Conservation (phyloP, 2,113 vertebrate species). For the Corapipo altera region DNA sequence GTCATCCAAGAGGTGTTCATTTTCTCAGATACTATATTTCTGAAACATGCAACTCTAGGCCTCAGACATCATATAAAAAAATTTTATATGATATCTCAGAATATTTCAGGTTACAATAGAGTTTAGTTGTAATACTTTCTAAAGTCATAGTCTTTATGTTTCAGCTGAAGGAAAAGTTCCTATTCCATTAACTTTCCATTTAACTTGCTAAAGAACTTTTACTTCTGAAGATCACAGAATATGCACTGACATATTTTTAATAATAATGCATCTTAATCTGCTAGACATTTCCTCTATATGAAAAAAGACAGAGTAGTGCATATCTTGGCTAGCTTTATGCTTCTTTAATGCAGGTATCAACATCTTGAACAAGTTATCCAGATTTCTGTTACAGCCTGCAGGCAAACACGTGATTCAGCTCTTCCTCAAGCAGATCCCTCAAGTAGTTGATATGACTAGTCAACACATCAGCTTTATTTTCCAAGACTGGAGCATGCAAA, state of each 20-base stretch:
- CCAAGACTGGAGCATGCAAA: background rate
- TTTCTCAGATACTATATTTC: slow-evolving; percentile 15
- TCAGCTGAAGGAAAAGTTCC: slow-evolving; percentile 2
- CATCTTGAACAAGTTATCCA: background rate
- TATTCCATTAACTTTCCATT: background rate
- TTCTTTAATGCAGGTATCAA: background rate
- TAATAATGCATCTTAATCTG: background rate
- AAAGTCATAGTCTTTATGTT: background rate
- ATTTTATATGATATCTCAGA: background rate
- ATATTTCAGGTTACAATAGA: background rate
- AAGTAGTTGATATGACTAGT: background rate
- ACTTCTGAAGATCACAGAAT: background rate
- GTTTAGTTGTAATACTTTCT: background rate
- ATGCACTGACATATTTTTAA: background rate
- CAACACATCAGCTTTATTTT: background rate
- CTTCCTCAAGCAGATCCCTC: background rate
- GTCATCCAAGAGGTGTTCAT: slow-evolving; percentile 10
- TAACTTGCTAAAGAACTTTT: background rate
- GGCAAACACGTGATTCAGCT: background rate
- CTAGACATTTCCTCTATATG: background rate
- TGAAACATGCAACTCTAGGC: slow-evolving; percentile 3
- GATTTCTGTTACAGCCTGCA: background rate
- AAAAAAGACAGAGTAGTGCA: background rate
- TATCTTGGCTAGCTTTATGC: background rate
- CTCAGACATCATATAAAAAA: background rate